These are phyloP conservation scores for Acrossocheilus fasciatus DNA, from an alignment of 2,797 vertebrate species.

Conservation along the genomic window DNA sequence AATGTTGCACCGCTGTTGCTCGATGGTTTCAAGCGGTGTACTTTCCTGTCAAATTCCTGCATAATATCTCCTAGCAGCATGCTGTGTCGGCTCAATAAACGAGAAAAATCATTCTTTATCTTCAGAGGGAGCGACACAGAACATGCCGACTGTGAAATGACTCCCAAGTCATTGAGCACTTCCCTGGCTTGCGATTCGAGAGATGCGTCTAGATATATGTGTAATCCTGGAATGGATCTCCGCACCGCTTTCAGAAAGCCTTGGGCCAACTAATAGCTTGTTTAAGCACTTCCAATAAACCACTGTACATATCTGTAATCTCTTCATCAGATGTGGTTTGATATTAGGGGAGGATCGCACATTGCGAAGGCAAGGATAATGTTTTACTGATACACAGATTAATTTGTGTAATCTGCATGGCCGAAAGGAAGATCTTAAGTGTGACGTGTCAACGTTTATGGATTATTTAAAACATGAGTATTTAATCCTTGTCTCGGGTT, in stretches of 20 bases:
- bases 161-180: conserved; percentile 75
- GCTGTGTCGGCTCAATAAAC: conserved; percentile 61
- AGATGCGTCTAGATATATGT: conserved; percentile 76
- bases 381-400: conserved; percentile 82
- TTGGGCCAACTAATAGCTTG: conserved; percentile 70
- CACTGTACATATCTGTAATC: conserved; percentile 78
- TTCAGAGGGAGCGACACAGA: conserved; percentile 67
- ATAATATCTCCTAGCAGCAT: conserved; percentile 65
- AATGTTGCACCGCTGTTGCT: conserved; percentile 47
- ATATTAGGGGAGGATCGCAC: conserved; percentile 73
- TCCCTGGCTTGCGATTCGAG: conserved; percentile 71
- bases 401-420: conserved; percentile 78
- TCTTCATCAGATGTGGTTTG: conserved; percentile 75
- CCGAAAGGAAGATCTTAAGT: conserved; percentile 74
- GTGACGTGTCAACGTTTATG: conserved; percentile 68
- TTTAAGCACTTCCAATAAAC: conserved; percentile 79
- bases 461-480: conserved; percentile 74
- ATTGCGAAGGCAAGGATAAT: conserved; percentile 76
- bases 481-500: conserved; percentile 70
- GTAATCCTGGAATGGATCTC: conserved; percentile 78
- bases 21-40: conserved; percentile 54
- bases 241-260: conserved; percentile 70
- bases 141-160: conserved; percentile 77
- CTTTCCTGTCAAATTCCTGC: conserved; percentile 64
- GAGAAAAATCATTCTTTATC: conserved; percentile 67